Evolutionary conservation across 2,888 invertebrate genomes (phyloP), one percentile per base, ranked within the genome.

Genomic region (Drosophila greeni): DNA sequence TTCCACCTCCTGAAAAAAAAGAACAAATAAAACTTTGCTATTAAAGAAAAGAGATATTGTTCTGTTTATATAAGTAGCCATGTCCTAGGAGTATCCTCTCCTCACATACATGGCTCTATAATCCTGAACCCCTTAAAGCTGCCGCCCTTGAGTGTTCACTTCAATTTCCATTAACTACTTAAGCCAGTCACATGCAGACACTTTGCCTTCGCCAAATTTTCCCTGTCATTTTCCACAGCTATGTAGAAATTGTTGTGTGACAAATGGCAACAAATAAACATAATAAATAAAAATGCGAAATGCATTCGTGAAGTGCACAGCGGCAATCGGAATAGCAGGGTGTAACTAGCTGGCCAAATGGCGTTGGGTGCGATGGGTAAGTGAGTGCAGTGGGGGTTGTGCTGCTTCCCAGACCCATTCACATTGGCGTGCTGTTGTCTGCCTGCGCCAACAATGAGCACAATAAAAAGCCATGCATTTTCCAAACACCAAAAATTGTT

Each of bases 401-500:
- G 40, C 40, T 42, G 33, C 31, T 31, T 60, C 31, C 45, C 53
- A 51, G 57, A 66, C 48, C 49, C 52, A 36, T 43, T 23, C 59
- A 49, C 49, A 57, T 73, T 72, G 72, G 80, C 79, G 73, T 70
- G 75, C 62, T 45, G 64, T 45, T 64, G 76, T 75, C 79, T 49
- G 56, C 64, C 64, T 61, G 72, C 66, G 56, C 57, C 78, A 76
- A 79, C 79, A 79, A 79, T 78, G 82, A 76, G 79, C 74, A 80
- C 84, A 80, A 80, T 80, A 76, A 84, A 84, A 81, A 81, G 83
- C 84, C 72, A 81, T 81, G 81, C 84, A 81, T 81, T 84, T 81
- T 84, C 77, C 81, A 84, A 84, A 80, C 80, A 80, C 84, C 84
- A 84, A 80, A 80, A 80, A 80, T 84, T 79, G 77, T 75, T 72